Conservation (phyloP, 2,888 invertebrate species). For the Lasioglossum oenotherae region DNA sequence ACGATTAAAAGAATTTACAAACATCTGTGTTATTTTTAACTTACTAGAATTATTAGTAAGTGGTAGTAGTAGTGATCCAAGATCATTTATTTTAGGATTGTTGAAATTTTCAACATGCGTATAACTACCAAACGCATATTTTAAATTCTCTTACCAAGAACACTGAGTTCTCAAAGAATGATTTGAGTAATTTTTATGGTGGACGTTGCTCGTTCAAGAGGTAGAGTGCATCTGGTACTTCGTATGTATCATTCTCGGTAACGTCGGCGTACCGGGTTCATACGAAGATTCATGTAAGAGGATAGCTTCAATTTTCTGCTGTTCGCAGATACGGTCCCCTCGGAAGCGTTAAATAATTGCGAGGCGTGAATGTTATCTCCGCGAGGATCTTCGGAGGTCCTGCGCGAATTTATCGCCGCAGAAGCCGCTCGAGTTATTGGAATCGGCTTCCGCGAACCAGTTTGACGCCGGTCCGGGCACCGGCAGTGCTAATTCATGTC, state of each 20-base stretch:
- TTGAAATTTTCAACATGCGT: too few relatives aligned
- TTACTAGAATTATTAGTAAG: not conserved
- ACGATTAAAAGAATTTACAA: not conserved
- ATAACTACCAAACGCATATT: too few relatives aligned
- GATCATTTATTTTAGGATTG: not conserved
- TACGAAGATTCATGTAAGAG: not conserved
- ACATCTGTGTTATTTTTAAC: not conserved
- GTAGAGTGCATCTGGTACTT: not conserved
- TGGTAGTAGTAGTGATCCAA: not conserved
- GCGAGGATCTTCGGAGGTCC: not conserved
- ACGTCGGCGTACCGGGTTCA: not conserved
- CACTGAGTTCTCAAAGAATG: not conserved
- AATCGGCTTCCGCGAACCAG: constrained; percentile 58
- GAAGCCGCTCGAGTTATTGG: constrained; percentile 26
- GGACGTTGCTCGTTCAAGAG: not conserved
- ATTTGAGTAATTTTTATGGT: not conserved
- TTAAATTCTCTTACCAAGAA: too few relatives aligned
- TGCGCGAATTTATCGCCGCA: constrained; percentile 22
- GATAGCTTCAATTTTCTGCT: not conserved
- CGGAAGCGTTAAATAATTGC: constrained; percentile 9
- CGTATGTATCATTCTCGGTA: not conserved
- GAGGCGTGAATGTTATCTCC: not conserved
- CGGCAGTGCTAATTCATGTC: constrained; percentile 43
- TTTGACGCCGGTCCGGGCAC: constrained; percentile 50
- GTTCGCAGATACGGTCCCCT: not conserved